Conservation (phyloP, 1,140 invertebrate genomes). For the Anoplophora glabripennis region DNA sequence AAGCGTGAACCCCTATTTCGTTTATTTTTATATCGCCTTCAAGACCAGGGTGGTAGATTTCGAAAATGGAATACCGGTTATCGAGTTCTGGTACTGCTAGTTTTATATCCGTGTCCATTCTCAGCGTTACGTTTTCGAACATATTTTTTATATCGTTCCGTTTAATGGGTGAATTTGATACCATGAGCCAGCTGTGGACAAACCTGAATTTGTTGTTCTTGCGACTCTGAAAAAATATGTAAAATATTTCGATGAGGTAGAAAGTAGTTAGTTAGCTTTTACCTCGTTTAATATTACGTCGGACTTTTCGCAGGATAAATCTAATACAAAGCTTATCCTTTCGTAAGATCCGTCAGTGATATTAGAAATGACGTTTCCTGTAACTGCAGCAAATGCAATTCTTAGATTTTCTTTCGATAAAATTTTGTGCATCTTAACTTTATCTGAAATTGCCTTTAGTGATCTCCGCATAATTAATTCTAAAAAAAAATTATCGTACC, state of each 20-base stretch:
- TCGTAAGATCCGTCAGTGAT: background rate
- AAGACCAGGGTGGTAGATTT: constrained; percentile 1
- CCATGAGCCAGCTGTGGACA: background rate
- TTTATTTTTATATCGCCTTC: background rate
- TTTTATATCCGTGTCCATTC: constrained; percentile 1
- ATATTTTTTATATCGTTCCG: constrained; percentile 19
- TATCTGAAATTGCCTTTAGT: background rate
- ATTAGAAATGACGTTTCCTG: background rate
- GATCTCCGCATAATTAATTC: background rate
- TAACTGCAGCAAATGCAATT: background rate
- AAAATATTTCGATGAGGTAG: background rate
- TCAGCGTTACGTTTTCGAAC: background rate
- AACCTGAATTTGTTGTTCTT: background rate
- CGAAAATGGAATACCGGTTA: background rate
- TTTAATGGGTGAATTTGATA: background rate
- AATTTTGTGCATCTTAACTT: background rate
- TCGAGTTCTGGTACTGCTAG: background rate
- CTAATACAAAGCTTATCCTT: background rate
- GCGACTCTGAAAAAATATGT: background rate
- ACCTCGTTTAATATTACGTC: background rate
- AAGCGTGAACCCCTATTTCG: background rate
- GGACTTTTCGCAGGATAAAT: background rate
- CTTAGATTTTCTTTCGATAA: background rate
- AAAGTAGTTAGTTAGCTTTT: constrained; percentile 36
- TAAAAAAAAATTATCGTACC: background rate